A percentile compares a stretch with the other conserved stretches of the same genome.
These are phyloP conservation scores for Pampusana beccarii DNA, from an alignment of 2,113 vertebrate genomes.

Conservation along the genomic window DNA sequence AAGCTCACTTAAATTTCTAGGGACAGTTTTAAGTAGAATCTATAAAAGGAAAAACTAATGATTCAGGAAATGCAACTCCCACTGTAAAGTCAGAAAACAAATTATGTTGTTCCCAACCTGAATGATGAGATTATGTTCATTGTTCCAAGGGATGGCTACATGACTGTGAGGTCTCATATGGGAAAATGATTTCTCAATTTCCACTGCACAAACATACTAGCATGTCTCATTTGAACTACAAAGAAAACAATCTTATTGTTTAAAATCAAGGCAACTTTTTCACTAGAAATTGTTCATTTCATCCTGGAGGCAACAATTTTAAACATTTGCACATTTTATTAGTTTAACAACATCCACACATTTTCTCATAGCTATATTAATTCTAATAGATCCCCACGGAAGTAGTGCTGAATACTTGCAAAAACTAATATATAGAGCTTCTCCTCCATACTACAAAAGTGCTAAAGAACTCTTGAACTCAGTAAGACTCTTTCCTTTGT, in stretches of 20 bases:
- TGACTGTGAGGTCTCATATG: neutral
- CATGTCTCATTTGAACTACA: neutral
- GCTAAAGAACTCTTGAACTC: neutral
- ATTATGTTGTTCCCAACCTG: neutral
- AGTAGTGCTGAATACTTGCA: neutral
- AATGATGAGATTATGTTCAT: neutral
- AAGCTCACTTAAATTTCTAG: neutral
- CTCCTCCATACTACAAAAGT: neutral
- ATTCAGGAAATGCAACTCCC: neutral
- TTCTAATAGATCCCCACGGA: neutral
- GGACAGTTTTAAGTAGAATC: neutral
- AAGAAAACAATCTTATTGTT: neutral
- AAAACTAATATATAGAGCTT: neutral
- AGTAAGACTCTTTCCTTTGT: neutral
- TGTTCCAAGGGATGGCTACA: slow-evolving; percentile 16
- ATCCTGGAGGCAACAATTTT: neutral
- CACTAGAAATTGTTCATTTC: neutral
- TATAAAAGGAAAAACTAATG: neutral
- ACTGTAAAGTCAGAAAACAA: neutral
- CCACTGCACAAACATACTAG: neutral
- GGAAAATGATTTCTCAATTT: slow-evolving; percentile 15
- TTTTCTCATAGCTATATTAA: neutral
- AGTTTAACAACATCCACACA: neutral
- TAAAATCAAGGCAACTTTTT: neutral
- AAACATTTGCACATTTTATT: neutral